These are phyloP conservation scores for Tridacna gigas DNA, from an alignment of 2,888 invertebrate species.

Conservation along the genomic window DNA sequence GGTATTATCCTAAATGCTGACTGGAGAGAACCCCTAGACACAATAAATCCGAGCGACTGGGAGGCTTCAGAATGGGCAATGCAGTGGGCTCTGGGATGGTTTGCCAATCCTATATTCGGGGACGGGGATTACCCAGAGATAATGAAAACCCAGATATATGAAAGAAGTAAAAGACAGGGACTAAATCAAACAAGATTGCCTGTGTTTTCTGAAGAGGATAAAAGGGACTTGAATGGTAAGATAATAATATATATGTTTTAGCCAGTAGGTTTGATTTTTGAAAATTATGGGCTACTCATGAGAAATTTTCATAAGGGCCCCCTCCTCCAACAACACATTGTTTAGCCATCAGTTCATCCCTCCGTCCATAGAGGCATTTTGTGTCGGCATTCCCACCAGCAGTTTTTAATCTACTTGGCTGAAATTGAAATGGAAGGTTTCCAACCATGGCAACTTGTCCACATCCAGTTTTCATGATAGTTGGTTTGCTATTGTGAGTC, in stretches of 20 bases:
- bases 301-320: too few species aligned
- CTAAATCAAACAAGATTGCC: conserved; percentile 76
- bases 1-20: conserved; percentile 75
- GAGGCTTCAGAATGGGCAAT: conserved; percentile 73
- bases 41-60: conserved; percentile 67
- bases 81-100: conserved; percentile 79
- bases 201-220: conserved; percentile 79
- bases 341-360: too few species aligned
- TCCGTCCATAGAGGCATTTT: too few species aligned
- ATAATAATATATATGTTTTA: background rate
- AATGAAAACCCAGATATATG: conserved; percentile 72
- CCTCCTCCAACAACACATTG: too few species aligned
- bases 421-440: too few species aligned
- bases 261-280: too few species aligned
- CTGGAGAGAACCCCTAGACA: conserved; percentile 74
- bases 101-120: conserved; percentile 79
- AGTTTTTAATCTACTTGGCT: too few species aligned
- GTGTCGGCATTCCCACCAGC: too few species aligned
- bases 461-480: too few species aligned
- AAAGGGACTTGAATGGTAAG: conserved; percentile 75
- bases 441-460: too few species aligned
- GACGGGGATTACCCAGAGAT: conserved; percentile 86
- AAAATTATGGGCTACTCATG: too few species aligned
- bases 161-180: conserved; percentile 73
- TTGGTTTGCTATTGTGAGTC: too few species aligned